Evolutionary conservation across 2,797 vertebrate genomes (phyloP).

Genomic region (Cephalopachus bancanus): DNA sequence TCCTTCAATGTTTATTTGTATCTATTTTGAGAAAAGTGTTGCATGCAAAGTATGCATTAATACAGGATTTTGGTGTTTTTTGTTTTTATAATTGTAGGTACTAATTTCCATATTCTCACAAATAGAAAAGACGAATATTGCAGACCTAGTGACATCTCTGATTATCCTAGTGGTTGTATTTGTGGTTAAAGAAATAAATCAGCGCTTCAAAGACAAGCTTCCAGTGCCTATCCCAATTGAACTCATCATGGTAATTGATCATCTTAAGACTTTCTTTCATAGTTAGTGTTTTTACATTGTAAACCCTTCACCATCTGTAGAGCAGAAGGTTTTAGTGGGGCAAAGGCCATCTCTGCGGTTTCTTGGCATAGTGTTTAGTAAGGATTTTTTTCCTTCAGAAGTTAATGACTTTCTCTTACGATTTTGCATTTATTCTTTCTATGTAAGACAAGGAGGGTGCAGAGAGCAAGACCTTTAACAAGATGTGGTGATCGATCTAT

Average conservation of each 20-base stretch:
- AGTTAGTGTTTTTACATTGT: neutral
- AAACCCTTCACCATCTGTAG: neutral
- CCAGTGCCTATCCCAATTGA: constrained; percentile 97
- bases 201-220: constrained; percentile 94
- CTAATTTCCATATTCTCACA: constrained; percentile 92
- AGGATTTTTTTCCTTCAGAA: constrained; percentile 44
- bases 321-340: neutral
- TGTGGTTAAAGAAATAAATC: constrained; percentile 95
- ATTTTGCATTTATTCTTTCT: constrained; percentile 34
- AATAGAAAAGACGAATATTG: constrained; percentile 93
- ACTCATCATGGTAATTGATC: constrained; percentile 94
- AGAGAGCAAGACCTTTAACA: neutral
- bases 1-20: neutral
- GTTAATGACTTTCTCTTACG: neutral
- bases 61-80: neutral
- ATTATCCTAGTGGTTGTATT: constrained; percentile 94
- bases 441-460: neutral
- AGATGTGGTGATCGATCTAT: neutral
- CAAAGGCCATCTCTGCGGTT: neutral
- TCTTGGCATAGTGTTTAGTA: neutral
- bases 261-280: neutral
- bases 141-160: constrained; percentile 94
- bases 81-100: constrained; percentile 88
- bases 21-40: constrained; percentile 33
- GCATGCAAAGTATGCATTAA: neutral